These are phyloP conservation scores for Masnerella sp. DNA, from an alignment of 2,888 invertebrate species.

Conservation along the genomic window DNA sequence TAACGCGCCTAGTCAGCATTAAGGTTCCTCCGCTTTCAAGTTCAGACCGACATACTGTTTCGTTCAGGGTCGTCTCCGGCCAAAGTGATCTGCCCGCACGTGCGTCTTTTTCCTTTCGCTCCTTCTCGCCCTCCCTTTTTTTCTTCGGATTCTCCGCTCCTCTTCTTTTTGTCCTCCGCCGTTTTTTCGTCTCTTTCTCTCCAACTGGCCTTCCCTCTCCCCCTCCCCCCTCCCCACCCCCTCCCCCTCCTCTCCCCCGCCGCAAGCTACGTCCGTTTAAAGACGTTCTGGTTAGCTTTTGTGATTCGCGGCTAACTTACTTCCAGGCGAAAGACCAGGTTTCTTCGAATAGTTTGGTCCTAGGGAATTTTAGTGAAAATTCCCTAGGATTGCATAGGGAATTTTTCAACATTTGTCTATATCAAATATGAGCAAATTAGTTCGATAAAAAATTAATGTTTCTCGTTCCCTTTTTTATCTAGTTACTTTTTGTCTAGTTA, in stretches of 20 bases:
- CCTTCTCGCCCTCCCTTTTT: constrained; percentile 24
- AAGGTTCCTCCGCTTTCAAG: constrained; percentile 60
- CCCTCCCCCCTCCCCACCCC: too few species aligned
- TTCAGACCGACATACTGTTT: constrained; percentile 60
- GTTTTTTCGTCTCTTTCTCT: too few species aligned
- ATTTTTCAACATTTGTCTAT: too few species aligned
- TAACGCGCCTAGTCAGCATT: constrained; percentile 61
- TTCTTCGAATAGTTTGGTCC: neutral
- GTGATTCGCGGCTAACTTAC: constrained; percentile 35
- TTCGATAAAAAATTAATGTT: too few species aligned
- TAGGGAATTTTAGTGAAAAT: too few species aligned
- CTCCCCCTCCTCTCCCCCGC: too few species aligned
- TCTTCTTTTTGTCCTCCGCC: constrained; percentile 27
- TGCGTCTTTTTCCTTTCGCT: constrained; percentile 54
- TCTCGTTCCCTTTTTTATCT: too few species aligned
- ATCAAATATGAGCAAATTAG: too few species aligned
- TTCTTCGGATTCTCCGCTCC: constrained; percentile 28
- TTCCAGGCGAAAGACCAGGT: too few species aligned
- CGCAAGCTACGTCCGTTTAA: constrained; percentile 29
- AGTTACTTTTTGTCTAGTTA: too few species aligned
- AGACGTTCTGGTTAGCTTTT: constrained; percentile 23
- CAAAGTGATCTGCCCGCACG: constrained; percentile 60
- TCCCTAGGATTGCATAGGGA: too few species aligned
- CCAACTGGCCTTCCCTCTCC: too few species aligned
- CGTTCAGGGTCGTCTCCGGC: constrained; percentile 56